phyloP scores from a whole-genome alignment of 2,888 invertebrate species.

The Coenonympha arcania region DNA sequence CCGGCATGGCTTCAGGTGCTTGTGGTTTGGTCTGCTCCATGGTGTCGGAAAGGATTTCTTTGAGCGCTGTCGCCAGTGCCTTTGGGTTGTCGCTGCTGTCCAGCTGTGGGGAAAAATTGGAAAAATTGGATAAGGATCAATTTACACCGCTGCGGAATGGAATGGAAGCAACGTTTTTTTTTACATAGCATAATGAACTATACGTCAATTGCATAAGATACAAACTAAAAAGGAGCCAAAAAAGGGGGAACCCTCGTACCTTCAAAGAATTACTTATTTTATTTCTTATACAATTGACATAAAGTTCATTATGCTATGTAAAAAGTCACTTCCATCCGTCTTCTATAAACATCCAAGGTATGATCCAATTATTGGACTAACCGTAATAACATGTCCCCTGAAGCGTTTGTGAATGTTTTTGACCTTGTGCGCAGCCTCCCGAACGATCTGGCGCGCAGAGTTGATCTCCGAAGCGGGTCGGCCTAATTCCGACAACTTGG shows the following conservation, averaged over 20 bases:
- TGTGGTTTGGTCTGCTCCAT: slow-evolving; percentile 44
- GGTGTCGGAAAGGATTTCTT: slow-evolving; percentile 61
- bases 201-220: no score
- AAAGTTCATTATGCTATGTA: no score
- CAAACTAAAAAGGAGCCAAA: no score
- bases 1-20: slow-evolving; percentile 20
- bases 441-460: slow-evolving; percentile 60
- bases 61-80: slow-evolving; percentile 55
- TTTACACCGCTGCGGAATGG: no score
- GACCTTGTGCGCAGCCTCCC: slow-evolving; percentile 60
- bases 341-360: no score
- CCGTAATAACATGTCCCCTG: slow-evolving; percentile 47
- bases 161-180: no score
- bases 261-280: no score
- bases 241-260: no score
- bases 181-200: no score
- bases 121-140: no score
- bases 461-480: slow-evolving; percentile 62
- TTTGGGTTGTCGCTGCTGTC: slow-evolving; percentile 62
- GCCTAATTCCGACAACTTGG: slow-evolving; percentile 62
- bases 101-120: slow-evolving; percentile 42
- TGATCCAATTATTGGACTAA: slow-evolving; percentile 14
- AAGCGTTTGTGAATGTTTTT: slow-evolving; percentile 64
- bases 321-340: no score
- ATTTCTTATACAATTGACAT: no score